phyloP scores from a whole-genome alignment of 2,888 invertebrate genomes.

The Alviniconcha strummeri region DNA sequence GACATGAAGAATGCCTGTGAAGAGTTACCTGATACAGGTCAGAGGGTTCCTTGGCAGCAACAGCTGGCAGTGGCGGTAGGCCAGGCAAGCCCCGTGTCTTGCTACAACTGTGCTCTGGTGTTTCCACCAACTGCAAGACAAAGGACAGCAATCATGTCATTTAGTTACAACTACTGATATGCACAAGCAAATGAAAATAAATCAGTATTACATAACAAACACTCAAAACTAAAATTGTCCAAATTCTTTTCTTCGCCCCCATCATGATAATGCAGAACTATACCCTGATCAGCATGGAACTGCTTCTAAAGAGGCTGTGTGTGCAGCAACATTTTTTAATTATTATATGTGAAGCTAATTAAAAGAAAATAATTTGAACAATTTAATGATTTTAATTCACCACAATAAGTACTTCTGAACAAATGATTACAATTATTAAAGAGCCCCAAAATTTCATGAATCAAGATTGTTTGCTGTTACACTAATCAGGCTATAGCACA shows the following conservation, averaged over 20 bases:
- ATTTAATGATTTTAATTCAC: background rate
- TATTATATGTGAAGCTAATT: background rate
- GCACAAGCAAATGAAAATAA: no score
- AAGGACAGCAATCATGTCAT: background rate
- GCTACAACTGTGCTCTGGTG: slow-evolving; percentile 66
- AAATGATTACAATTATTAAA: background rate
- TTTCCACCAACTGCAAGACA: slow-evolving; percentile 54
- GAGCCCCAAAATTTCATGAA: background rate
- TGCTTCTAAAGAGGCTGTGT: no score
- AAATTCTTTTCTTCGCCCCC: background rate
- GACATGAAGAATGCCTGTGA: no score
- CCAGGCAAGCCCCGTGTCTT: slow-evolving; percentile 69
- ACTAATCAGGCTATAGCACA: background rate
- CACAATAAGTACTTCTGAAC: background rate
- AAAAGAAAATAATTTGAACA: background rate
- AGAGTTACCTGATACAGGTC: slow-evolving; percentile 68
- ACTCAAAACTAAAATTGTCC: background rate
- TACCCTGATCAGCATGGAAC: no score
- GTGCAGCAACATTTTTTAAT: background rate
- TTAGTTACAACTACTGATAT: no score
- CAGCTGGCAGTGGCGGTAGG: slow-evolving; percentile 67
- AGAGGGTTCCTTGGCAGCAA: slow-evolving; percentile 64
- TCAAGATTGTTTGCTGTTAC: no score
- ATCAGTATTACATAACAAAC: no score
- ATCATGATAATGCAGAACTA: no score